Conservation (phyloP, 2,797 vertebrate species). For the Sebastes nivosus region DNA sequence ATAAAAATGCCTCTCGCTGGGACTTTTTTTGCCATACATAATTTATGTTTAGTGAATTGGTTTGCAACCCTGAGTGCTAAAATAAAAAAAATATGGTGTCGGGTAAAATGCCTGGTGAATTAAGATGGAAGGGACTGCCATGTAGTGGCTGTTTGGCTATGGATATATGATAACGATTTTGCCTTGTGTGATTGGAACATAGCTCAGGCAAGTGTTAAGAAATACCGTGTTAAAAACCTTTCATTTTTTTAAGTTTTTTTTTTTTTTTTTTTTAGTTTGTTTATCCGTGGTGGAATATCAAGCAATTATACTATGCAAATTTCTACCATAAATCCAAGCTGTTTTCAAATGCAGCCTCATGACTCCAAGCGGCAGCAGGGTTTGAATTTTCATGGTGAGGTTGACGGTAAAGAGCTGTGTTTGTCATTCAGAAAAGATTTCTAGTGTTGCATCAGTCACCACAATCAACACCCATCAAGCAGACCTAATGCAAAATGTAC, state of each 20-base stretch:
- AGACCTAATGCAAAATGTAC: background rate
- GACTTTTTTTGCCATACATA: conserved; percentile 61
- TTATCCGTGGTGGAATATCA: conserved; percentile 8
- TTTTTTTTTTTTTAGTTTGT: background rate
- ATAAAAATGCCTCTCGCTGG: conserved; percentile 56
- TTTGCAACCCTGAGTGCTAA: conserved; percentile 46
- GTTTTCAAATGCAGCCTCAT: conserved; percentile 4
- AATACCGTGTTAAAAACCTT: conserved; percentile 1
- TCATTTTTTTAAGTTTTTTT: conserved; percentile 3
- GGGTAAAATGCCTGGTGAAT: conserved; percentile 10
- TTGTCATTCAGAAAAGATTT: background rate
- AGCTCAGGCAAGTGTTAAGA: conserved; percentile 16
- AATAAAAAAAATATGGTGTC: background rate
- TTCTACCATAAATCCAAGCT: conserved; percentile 12
- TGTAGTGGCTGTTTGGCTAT: conserved; percentile 10
- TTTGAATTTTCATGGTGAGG: background rate
- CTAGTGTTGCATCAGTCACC: background rate
- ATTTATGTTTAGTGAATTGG: conserved; percentile 70
- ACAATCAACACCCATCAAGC: background rate
- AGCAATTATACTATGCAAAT: conserved; percentile 50
- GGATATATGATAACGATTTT: conserved; percentile 32
- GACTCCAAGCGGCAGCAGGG: background rate
- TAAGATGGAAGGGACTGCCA: conserved; percentile 28
- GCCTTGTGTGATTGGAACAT: conserved; percentile 30
- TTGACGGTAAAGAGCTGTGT: background rate